Conservation (phyloP, 2,113 vertebrate genomes). For the Microtus pennsylvanicus region DNA sequence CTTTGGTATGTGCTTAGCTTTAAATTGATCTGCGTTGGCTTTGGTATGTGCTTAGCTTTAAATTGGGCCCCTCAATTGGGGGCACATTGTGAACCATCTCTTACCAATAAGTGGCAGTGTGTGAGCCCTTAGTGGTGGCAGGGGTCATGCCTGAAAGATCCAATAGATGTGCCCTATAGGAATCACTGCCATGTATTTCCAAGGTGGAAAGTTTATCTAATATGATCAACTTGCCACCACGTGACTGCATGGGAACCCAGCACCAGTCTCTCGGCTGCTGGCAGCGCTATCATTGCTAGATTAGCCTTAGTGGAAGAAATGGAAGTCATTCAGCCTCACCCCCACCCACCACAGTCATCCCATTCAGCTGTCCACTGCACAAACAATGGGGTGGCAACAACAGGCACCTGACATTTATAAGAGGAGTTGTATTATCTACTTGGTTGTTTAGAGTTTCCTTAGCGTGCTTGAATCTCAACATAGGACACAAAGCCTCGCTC, state of each 20-base stretch:
- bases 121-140: not conserved
- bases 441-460: not conserved
- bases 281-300: too few relatives aligned
- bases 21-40: not conserved
- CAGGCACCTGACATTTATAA: not conserved
- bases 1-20: not conserved
- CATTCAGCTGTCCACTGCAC: not conserved
- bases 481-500: not conserved
- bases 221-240: not conserved
- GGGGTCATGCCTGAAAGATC: not conserved
- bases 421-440: not conserved
- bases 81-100: not conserved
- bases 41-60: not conserved
- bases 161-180: not conserved
- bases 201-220: not conserved
- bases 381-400: not conserved
- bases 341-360: not conserved
- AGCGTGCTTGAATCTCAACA: not conserved
- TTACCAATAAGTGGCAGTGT: not conserved
- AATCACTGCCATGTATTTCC: not conserved
- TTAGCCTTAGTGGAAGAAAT: not conserved
- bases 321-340: not conserved
- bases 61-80: rapidly evolving
- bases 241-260: not conserved
- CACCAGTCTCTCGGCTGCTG: not conserved